Percentiles rank a stretch among this genome's conserved stretches.
Evolutionary conservation across 2,113 vertebrate genomes (phyloP).

Genomic region (Prietella phreatophila): DNA sequence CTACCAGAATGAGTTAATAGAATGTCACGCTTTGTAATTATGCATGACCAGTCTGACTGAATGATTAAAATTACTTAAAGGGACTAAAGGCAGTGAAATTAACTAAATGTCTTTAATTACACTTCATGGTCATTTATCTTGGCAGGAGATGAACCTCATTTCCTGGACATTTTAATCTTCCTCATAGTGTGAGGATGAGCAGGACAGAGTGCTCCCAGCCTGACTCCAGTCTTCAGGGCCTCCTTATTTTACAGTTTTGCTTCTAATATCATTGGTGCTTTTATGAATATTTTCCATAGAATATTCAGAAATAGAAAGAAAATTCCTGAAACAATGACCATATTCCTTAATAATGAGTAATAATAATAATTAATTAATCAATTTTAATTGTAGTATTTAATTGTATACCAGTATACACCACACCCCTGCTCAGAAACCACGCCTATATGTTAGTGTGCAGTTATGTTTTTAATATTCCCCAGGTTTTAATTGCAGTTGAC

Average conservation of each 20-base stretch:
- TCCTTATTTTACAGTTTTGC: conserved; percentile 3
- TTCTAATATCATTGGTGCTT: not conserved
- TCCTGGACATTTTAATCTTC: conserved; percentile 74
- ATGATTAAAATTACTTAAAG: conserved; percentile 72
- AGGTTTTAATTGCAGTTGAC: conserved; percentile 41
- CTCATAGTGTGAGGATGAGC: conserved; percentile 56
- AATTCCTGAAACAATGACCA: no score
- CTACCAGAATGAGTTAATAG: conserved; percentile 43
- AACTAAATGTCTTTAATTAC: conserved; percentile 78
- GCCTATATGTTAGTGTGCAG: not conserved
- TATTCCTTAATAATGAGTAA: not conserved
- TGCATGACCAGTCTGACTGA: conserved; percentile 59
- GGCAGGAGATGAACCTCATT: conserved; percentile 71
- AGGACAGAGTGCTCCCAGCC: conserved; percentile 25
- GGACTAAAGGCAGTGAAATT: conserved; percentile 70
- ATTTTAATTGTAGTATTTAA: not conserved
- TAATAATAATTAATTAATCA: not conserved
- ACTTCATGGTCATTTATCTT: conserved; percentile 73
- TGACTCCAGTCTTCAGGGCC: not conserved
- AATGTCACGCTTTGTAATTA: conserved; percentile 63
- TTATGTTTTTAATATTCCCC: not conserved
- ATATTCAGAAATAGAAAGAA: not conserved
- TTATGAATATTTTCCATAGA: not conserved
- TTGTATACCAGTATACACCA: not conserved
- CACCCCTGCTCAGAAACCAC: not conserved